Evolutionary conservation across 1,140 invertebrate genomes (phyloP), one percentile per base, ranked within the genome.

Genomic region (Drosophila leontia): DNA sequence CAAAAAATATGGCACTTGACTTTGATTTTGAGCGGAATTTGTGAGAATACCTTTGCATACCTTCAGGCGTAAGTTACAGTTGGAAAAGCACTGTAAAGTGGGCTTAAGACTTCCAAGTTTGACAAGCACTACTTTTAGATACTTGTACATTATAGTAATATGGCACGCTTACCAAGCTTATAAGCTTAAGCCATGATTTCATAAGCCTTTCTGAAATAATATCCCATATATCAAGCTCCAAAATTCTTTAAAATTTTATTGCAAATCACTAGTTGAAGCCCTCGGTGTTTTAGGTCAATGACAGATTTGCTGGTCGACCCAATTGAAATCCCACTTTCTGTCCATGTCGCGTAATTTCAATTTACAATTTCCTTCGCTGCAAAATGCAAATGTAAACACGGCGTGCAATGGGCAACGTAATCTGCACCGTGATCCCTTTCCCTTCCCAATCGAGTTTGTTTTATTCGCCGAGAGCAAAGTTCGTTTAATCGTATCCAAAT

Each of bases 401-500:
- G 63, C 67, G 53, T 39, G 67, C 67, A 72, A 59, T 45, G 75
- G 48, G 50, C 75, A 55, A 57, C 62, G 83, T 75, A 86, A 78
- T 86, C 75, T 63, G 78, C 63, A 51, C 80, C 69, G 45, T 64
- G 71, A 84, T 71, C 62, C 69, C 58, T 29, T 26, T 51, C 60
- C n/a, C 23, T 51, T 71, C n/a, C 23, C 65, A 68, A 62, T 80
- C 67, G 45, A 63, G 23, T 63, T 75, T 39, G 29, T 47, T 55
- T 58, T 53, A 53, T 77, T 74, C 65, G 69, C 32, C 17, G 72
- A 68, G 81, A 68, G 82, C 81, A 80, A 83, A 84, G 81, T 84
- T 84, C 81, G 57, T 34, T 84, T 83, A 83, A 83, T 83, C 76
- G 74, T 55, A 86, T 81, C 70, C 82, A 85, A 85, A 85, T 78